These are phyloP conservation scores for Hoplostethus atlanticus DNA, from an alignment of 2,797 vertebrate genomes.

Conservation along the genomic window DNA sequence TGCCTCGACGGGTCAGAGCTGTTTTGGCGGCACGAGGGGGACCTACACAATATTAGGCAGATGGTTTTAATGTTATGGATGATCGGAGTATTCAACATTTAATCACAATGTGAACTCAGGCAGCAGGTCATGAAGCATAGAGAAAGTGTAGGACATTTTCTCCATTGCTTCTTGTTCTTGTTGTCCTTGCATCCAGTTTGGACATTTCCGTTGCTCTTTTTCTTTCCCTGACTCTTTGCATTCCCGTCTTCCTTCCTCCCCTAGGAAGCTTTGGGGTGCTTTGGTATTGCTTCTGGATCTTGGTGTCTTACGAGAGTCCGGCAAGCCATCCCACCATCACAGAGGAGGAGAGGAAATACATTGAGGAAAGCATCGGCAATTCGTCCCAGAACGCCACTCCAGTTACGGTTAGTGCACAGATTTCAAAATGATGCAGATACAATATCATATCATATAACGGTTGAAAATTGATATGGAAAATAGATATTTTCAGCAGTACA, in stretches of 20 bases:
- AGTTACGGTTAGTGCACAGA: constrained; percentile 77
- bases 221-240: not conserved
- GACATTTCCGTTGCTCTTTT: not conserved
- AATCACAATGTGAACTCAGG: not conserved
- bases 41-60: too few species aligned
- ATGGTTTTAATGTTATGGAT: too few species aligned
- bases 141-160: not conserved
- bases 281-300: constrained; percentile 94
- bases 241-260: not conserved
- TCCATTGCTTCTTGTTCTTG: constrained; percentile 3
- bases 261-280: constrained; percentile 91
- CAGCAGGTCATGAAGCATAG: not conserved
- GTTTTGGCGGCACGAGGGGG: too few species aligned
- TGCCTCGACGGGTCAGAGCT: too few species aligned
- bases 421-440: too few species aligned
- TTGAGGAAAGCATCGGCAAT: constrained; percentile 93
- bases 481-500: not conserved
- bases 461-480: too few species aligned
- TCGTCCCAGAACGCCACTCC: constrained; percentile 83
- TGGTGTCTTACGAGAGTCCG: constrained; percentile 94
- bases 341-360: constrained; percentile 90
- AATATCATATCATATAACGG: too few species aligned
- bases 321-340: constrained; percentile 93
- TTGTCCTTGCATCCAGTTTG: not conserved
- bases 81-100: not conserved